Evolutionary conservation across 2,797 vertebrate genomes (phyloP), one percentile per base, ranked within the genome.

Genomic region (Decapterus maruadsi): DNA sequence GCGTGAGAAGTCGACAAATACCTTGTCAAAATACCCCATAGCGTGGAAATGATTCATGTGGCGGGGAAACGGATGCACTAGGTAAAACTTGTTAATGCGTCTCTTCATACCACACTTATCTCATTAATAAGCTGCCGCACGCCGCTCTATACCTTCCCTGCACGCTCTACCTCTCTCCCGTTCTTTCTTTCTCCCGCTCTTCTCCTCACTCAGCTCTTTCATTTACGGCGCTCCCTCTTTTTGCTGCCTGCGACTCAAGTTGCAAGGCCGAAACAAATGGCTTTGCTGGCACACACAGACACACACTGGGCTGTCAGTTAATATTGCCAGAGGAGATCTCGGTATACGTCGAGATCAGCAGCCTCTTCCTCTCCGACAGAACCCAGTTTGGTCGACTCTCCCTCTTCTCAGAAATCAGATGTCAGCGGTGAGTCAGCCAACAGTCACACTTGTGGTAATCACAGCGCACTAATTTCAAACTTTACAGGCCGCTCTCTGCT

Each of bases 221-320:
- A 81, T 83, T 70, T 70, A 74, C 55, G 55, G 7, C 2, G 11
- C 56, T 34, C 20, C 20, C 46, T 65, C 72, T 64, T 74, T 67
- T 75, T 38, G 20, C 73, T 2, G 68, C 82, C 67, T 19, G 54
- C 6, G 68, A 81, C 74, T 88, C 50, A 20, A 72, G 86, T 84
- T 89, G 81, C 79, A 76, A 71, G 75, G 50, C 75, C 1, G 16
- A 84, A 73, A 76, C 83, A 83, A 87, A 86, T 78, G 83, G 81
- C 80, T 84, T 62, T 51, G 61, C 78, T 87, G 87, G 84, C 84
- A 62, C 75, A 53, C 29, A 55, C 62, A 34, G 4, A 34, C 31
- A 34, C 31, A 34, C 31, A 34, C 31, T 34, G 31, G 73, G 62
- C 77, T 46, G 66, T 20, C 64, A 22, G 67, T 76, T 68, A 56